Evolutionary conservation across 2,113 vertebrate genomes (phyloP).

Genomic region (Gnathonemus longibarbis): DNA sequence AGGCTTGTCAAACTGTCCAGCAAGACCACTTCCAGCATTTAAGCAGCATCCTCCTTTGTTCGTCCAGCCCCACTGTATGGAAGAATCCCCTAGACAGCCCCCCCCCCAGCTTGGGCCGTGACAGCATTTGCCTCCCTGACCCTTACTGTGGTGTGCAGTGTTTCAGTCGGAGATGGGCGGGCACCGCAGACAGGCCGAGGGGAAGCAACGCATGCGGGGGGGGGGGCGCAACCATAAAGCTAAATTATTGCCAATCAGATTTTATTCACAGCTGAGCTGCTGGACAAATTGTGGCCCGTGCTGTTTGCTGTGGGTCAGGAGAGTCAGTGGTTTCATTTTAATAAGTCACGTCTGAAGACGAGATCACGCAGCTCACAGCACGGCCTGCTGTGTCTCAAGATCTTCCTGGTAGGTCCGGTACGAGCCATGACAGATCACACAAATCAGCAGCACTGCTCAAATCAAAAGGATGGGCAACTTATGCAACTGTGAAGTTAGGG

Average conservation of each 20-base stretch:
- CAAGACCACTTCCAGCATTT: background rate
- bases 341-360: background rate
- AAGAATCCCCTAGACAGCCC: background rate
- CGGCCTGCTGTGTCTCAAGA: background rate
- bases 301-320: constrained; percentile 65
- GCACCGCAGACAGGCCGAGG: background rate
- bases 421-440: background rate
- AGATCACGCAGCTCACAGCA: background rate
- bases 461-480: background rate
- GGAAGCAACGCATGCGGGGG: background rate
- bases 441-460: background rate
- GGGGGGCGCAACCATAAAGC: constrained; percentile 56
- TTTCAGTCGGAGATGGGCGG: background rate
- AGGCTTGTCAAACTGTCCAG: background rate
- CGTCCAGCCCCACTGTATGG: background rate
- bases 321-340: constrained; percentile 33
- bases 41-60: background rate
- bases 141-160: background rate
- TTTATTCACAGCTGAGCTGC: constrained; percentile 71
- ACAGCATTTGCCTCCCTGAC: background rate
- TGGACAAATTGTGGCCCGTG: constrained; percentile 66
- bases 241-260: constrained; percentile 71
- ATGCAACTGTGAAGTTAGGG: background rate
- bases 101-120: background rate
- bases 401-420: background rate